Conservation (phyloP, 2,888 invertebrate genomes). For the Acrobeloides nanus region DNA sequence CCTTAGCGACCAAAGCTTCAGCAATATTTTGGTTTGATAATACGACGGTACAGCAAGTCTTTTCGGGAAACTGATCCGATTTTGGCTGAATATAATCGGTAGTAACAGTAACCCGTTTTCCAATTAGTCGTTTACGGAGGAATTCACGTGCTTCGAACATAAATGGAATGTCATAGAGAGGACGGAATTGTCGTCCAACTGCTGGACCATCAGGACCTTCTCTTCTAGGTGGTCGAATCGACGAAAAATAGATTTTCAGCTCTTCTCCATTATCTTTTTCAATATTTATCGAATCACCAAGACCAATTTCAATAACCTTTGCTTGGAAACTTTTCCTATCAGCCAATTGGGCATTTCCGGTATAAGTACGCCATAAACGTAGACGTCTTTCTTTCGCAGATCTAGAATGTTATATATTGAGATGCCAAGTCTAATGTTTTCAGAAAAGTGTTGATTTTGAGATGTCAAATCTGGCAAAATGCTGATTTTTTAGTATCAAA, state of each 20-base stretch:
- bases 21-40: constrained; percentile 65
- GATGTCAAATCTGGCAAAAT: too few relatives aligned
- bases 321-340: constrained; percentile 34
- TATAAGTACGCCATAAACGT: constrained; percentile 85
- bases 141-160: constrained; percentile 98
- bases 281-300: constrained; percentile 84
- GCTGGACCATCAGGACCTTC: constrained; percentile 25
- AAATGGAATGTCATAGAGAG: constrained; percentile 93
- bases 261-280: constrained; percentile 70
- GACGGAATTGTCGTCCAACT: constrained; percentile 58
- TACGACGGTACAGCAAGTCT: constrained; percentile 81
- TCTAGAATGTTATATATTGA: neutral
- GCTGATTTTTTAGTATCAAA: too few relatives aligned
- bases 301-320: constrained; percentile 72
- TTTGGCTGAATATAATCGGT: constrained; percentile 95
- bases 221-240: constrained; percentile 76
- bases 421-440: too few relatives aligned
- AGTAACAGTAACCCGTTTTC: constrained; percentile 74
- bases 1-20: constrained; percentile 62
- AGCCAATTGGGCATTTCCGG: constrained; percentile 57
- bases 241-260: constrained; percentile 89
- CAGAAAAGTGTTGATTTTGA: too few relatives aligned
- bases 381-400: constrained; percentile 73
- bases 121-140: constrained; percentile 84
- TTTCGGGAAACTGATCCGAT: constrained; percentile 85